Evolutionary conservation across 64 coral and sea anemone genomes (phyloP).

Genomic region (Dendronephthya gigantea): DNA sequence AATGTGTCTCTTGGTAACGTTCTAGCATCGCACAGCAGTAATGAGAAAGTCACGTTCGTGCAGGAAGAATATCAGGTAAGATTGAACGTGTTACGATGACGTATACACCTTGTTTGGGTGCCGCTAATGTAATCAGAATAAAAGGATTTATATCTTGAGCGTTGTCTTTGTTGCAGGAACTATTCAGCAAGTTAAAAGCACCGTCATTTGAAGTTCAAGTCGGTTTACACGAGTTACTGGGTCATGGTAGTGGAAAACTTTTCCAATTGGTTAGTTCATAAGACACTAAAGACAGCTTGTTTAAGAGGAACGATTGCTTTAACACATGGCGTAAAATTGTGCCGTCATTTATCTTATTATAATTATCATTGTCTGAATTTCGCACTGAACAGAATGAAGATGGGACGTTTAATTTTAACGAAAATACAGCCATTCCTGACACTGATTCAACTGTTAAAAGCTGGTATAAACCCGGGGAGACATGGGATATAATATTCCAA

Average conservation of each 20-base stretch:
- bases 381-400: constrained; percentile 51
- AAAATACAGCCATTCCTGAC: constrained; percentile 52
- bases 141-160: too few relatives aligned
- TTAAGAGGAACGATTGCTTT: too few relatives aligned
- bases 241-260: constrained; percentile 90
- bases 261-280: constrained; percentile 56
- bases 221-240: constrained; percentile 87
- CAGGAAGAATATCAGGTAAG: constrained; percentile 63
- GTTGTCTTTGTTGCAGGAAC: too few relatives aligned
- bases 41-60: constrained; percentile 74
- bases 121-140: too few relatives aligned
- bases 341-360: background rate
- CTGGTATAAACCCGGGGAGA: constrained; percentile 84
- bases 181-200: constrained; percentile 73
- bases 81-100: background rate
- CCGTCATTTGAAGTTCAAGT: constrained; percentile 95
- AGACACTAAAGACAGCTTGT: background rate
- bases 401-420: constrained; percentile 76
- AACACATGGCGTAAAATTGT: too few relatives aligned
- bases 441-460: constrained; percentile 16
- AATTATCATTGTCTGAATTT: background rate
- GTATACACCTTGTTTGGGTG: too few relatives aligned
- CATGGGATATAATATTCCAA: constrained; percentile 76
- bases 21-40: constrained; percentile 58
- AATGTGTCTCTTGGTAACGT: constrained; percentile 94